Evolutionary conservation across 2,113 vertebrate genomes (phyloP), one percentile per base, ranked within the genome.

Genomic region (Ursus arctos): DNA sequence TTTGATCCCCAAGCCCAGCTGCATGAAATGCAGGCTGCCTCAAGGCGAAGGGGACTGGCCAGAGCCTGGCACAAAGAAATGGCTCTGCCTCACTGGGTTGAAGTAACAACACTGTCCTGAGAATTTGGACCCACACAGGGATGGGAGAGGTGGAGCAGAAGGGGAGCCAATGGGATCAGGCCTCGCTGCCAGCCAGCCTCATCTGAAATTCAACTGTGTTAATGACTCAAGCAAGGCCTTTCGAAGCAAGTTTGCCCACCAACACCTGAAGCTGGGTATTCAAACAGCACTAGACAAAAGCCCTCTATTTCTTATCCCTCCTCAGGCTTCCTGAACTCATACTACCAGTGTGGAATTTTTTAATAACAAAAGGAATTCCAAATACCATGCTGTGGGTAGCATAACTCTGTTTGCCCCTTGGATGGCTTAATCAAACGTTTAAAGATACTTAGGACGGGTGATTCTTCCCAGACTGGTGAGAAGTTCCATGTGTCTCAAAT

Each of bases 341-440:
- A 98, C 94, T 96, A 98, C 97, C 61, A 24, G 76, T 71, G 81
- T 98, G 98, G 99, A 98, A 99, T 98, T 98, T 99, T 99, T 99
- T 98, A 99, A 98, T 98, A 99, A 99, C 96, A 98, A 98, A 97
- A 99, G 98, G 99, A 99, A 99, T 99, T 97, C 96, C 98, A 98
- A 99, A 98, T 98, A 98, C 98, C 89, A 98, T 96, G 95, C 95
- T 98, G 94, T 97, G 98, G 98, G 97, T 98, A 97, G 98, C 98
- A 96, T 97, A 98, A 97, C 97, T 98, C 97, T 95, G 94, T 88
- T 91, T 97, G 93, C 77, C 97, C 92, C 96, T 98, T 95, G 43
- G 80, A 93, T 59, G 88, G 94, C 97, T 96, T 92, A 98, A 98
- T 98, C 98, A 98, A 97, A 98, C 94, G 28, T 96, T 63, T 92